These are phyloP conservation scores for Drosophila dunni DNA, from an alignment of 1,140 invertebrate species.

Conservation along the genomic window DNA sequence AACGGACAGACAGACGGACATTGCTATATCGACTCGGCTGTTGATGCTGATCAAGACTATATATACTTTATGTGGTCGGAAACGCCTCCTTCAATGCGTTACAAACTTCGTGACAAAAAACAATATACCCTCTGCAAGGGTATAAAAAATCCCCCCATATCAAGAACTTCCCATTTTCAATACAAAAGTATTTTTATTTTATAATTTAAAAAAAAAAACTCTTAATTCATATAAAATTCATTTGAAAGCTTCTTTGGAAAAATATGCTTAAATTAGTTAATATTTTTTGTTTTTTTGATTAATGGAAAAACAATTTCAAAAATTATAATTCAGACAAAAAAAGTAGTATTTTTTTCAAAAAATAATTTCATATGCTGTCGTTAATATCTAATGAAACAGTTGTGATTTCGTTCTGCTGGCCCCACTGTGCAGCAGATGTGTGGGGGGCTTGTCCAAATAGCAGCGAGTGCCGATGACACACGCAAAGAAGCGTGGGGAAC, in stretches of 20 bases:
- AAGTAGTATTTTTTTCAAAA: background rate
- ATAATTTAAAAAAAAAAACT: constrained; percentile 14
- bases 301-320: constrained; percentile 1
- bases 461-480: constrained; percentile 30
- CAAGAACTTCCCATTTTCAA: background rate
- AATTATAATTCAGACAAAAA: background rate
- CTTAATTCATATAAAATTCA: constrained; percentile 5
- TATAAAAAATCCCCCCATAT: background rate
- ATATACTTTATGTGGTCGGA: too few species aligned
- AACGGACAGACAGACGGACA: too few species aligned
- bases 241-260: constrained; percentile 12
- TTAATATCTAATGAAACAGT: background rate
- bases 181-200: constrained; percentile 24
- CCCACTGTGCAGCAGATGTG: constrained; percentile 2
- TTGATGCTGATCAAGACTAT: too few species aligned
- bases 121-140: too few species aligned
- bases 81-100: too few species aligned
- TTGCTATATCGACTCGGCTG: too few species aligned
- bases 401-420: background rate
- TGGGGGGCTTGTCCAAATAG: constrained; percentile 13
- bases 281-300: background rate
- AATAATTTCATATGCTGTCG: constrained; percentile 1
- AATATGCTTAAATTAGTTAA: background rate
- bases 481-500: background rate
- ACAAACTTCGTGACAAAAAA: too few species aligned